phyloP scores from a whole-genome alignment of 2,797 vertebrate species.

The Melanotaenia trifasciata region DNA sequence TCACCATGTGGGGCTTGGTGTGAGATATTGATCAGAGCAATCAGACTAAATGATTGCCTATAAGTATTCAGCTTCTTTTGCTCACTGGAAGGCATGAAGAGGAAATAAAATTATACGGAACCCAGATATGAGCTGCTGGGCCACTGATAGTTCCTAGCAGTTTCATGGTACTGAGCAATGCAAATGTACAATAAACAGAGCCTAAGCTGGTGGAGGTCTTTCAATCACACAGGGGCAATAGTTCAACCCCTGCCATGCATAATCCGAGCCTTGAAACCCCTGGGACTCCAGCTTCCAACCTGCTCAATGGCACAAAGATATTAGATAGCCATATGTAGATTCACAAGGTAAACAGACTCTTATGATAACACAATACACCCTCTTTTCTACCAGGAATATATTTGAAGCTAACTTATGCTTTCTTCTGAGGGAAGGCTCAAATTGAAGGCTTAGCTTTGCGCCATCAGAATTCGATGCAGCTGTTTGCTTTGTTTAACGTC shows the following conservation, averaged over 20 bases:
- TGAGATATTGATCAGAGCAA: conserved; percentile 83
- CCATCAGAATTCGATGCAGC: conserved; percentile 75
- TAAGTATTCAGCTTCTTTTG: conserved; percentile 66
- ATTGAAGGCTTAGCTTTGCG: conserved; percentile 80
- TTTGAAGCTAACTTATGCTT: conserved; percentile 74
- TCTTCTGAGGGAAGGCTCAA: conserved; percentile 67
- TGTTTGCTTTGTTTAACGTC: conserved; percentile 86
- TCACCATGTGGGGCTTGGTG: conserved; percentile 67
- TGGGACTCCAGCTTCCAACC: conserved; percentile 75
- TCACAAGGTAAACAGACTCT: conserved; percentile 82
- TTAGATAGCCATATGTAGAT: conserved; percentile 88
- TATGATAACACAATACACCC: conserved; percentile 76
- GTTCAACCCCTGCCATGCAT: conserved; percentile 85
- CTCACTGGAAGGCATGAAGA: conserved; percentile 66
- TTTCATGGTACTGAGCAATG: conserved; percentile 81
- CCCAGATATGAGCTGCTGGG: conserved; percentile 74
- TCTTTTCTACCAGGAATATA: conserved; percentile 78
- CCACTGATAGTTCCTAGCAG: conserved; percentile 76
- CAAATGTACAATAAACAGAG: conserved; percentile 88
- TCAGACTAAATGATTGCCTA: conserved; percentile 85
- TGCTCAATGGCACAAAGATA: conserved; percentile 83
- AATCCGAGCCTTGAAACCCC: conserved; percentile 81
- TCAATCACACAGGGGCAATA: conserved; percentile 86
- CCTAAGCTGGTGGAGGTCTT: conserved; percentile 83
- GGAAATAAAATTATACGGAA: conserved; percentile 76